Base-by-base conservation (phyloP, 2,888 invertebrate genomes). In the Zygogramma bicolorata region DNA sequence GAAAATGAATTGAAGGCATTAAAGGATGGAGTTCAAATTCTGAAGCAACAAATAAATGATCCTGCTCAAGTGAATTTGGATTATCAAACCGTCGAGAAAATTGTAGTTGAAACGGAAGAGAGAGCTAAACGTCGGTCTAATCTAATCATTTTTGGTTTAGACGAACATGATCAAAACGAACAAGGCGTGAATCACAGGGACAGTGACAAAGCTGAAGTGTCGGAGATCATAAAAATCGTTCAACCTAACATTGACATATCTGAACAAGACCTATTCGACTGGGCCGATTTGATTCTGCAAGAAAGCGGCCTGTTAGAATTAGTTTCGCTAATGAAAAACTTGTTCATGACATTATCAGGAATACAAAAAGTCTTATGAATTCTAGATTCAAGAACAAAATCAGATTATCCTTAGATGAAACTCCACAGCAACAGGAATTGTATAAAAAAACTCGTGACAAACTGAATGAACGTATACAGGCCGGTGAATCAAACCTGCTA, bases 181-280 rank as follows among this genome's bases (percentile, higher is more conserved):
- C 27, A 31, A 29, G 31, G 10, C 10, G 58, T 29, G 27, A 31
- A 27, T 27, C 15, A 31, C 15, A 58, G 27, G 27, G 31, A 27
- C 27, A 31, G 29, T 31, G 58, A 58, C 13, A 58, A 58, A 6
- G 31, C 27, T 58, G 29, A 58, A 25, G 27, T 58, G 58, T 27
- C 31, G 6, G 31, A 58, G 58, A 58, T 58, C n/a, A 29, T 27
- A 25, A n/a, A 58, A 27, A 29, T 27, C n/a, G 58, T 58, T 27
- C n/a, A 58, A 31, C 58, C 22, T n/a, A 58, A 58, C 31, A n/a
- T 58, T 27, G 29, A n/a, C n/a, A 13, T 58, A 18, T 29, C 58
- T 31, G 58, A 58, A 58, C 27, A 15, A 58, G 29, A 57, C 58
- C 58, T 29, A 58, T 29, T 25, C 15, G 58, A 58, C 31, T 58